These are phyloP conservation scores for Alouatta palliata DNA, from an alignment of 2,113 vertebrate genomes.

Conservation along the genomic window DNA sequence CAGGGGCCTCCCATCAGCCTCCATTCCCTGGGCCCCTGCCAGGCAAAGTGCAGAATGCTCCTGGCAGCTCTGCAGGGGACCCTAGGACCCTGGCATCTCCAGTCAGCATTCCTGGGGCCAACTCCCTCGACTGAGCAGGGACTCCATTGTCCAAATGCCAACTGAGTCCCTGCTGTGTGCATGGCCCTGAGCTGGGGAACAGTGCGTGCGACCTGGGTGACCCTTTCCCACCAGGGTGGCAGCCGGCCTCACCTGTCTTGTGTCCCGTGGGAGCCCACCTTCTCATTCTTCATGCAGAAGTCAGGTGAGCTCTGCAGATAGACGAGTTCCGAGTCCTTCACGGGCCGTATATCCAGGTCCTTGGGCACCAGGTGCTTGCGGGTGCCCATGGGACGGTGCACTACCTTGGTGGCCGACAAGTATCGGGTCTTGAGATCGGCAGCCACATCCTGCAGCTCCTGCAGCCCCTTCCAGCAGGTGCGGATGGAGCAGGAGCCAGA, in stretches of 20 bases:
- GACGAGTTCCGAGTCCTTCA: conserved; percentile 96
- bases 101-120: not conserved
- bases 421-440: conserved; percentile 97
- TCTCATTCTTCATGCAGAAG: conserved; percentile 96
- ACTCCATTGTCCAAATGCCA: not conserved
- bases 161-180: not conserved
- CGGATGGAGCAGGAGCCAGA: conserved; percentile 99
- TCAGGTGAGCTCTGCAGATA: conserved; percentile 98
- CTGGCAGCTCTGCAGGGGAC: not conserved
- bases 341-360: conserved; percentile 96
- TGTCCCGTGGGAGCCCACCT: conserved; percentile 95
- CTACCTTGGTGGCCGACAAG: conserved; percentile 97
- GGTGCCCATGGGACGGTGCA: conserved; percentile 95
- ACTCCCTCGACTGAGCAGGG: not conserved
- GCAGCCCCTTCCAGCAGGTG: conserved; percentile 98
- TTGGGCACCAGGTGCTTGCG: conserved; percentile 99
- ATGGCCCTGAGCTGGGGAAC: not conserved
- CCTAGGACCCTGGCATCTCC: not conserved
- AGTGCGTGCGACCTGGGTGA: accelerated
- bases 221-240: not conserved
- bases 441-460: conserved; percentile 94
- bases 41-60: not conserved
- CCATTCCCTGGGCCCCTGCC: not conserved
- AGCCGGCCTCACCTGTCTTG: conserved; percentile 92
- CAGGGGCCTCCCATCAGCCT: not conserved